Base-by-base conservation (phyloP, 2,888 invertebrate species). In the Phengaris alcon region DNA sequence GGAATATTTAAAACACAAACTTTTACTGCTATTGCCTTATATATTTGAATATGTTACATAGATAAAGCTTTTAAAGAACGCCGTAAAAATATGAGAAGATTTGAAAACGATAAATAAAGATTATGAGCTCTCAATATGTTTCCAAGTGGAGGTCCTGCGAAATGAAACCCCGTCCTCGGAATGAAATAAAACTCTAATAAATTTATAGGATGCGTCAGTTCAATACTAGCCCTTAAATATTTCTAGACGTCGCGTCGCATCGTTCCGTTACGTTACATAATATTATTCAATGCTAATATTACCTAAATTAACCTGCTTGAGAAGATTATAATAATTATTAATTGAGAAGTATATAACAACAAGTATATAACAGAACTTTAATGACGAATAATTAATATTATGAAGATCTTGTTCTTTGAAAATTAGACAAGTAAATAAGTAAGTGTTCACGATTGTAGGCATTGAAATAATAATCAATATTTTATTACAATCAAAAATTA, bases 161-260 rank as follows among this genome's bases (percentile, higher is more conserved):
- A 87, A 85, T 85, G 84, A 86, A 87, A 85, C 87, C 87, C 87
- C 88, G 85, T 84, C 85, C 82, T 80, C 86, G 86, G 86, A 88
- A 89, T 90, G 90, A 90, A 90, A 91, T 90, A 91, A 89, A 90
- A 88, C 88, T 90, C 88, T 87, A 86, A 90, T 88, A 90, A 91
- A 90, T 90, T 90, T 90, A 86, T 90, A 88, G 89, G 90, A 90
- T 90, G 90, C 91, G 91, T 90, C 90, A 88, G 91, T 91, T 90
- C 89, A 90, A 90, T 89, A 88, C 89, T 87, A 86, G 87, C 86
- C 86, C 90, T 88, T 90, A 88, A 89, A 88, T 85, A 75, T 59
- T 78, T 75, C 68, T 57, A 72, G 74, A 74, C 52, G 74, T 69
- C 70, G 48, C 48, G 75, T 76, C 52, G 52, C 10, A 8, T 3